Percentiles rank a stretch among this genome's conserved stretches.
Evolutionary conservation across 2,113 vertebrate species (phyloP).

Genomic region (Morone saxatilis): DNA sequence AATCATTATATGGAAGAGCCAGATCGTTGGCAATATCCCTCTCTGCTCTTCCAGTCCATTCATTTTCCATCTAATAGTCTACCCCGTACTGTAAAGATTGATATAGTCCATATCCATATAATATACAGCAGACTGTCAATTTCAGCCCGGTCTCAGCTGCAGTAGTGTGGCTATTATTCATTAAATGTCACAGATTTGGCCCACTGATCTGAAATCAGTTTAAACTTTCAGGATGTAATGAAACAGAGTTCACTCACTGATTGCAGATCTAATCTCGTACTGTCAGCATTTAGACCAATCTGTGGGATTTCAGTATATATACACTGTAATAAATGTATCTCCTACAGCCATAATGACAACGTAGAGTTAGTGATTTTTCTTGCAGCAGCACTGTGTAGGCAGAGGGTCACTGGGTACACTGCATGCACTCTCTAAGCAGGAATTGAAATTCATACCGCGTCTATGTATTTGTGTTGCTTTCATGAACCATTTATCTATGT

Average conservation of each 20-base stretch:
- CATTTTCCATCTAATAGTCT: conserved; percentile 52
- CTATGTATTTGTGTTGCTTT: conserved; percentile 13
- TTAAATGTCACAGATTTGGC: conserved; percentile 39
- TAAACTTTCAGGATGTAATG: conserved; percentile 16
- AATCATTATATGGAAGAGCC: conserved; percentile 56
- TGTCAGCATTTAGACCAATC: neutral
- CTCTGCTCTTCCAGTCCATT: conserved; percentile 46
- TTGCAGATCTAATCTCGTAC: neutral
- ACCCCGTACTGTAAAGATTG: conserved; percentile 54
- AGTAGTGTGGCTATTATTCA: conserved; percentile 41
- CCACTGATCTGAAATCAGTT: conserved; percentile 38
- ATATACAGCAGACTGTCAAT: conserved; percentile 36
- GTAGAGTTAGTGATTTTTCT: conserved; percentile 37
- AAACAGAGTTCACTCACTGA: conserved; percentile 12
- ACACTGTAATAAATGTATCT: neutral
- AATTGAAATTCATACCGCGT: conserved; percentile 31
- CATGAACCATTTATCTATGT: neutral
- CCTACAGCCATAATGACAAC: conserved; percentile 3
- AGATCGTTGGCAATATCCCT: conserved; percentile 61
- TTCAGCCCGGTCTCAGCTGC: conserved; percentile 15
- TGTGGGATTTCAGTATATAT: conserved; percentile 7
- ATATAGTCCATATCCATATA: conserved; percentile 52
- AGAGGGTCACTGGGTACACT: conserved; percentile 57
- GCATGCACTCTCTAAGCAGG: conserved; percentile 12
- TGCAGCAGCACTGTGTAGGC: conserved; percentile 49